phyloP scores from a whole-genome alignment of 1,140 invertebrate species.

The Chrysomallon squamiferum region DNA sequence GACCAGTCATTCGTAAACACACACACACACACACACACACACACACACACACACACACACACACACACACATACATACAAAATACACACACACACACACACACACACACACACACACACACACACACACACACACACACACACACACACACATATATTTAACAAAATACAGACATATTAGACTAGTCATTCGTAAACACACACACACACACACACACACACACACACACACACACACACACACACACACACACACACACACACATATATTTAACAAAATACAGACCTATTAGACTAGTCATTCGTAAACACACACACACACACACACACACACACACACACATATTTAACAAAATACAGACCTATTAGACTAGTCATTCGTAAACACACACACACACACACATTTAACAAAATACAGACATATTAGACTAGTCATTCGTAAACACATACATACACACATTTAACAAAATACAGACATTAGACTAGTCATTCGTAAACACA shows the following conservation, averaged over 20 bases:
- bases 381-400: no score
- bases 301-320: conserved; percentile 1
- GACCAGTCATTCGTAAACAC: neutral
- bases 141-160: conserved; percentile 6
- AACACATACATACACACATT: no score
- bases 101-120: conserved; percentile 5
- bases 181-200: conserved; percentile 1
- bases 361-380: neutral
- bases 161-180: neutral
- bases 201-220: conserved; percentile 15
- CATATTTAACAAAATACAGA: neutral
- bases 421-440: no score
- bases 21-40: conserved; percentile 10
- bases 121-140: conserved; percentile 7
- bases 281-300: neutral
- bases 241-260: conserved; percentile 10
- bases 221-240: conserved; percentile 20
- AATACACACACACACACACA: neutral
- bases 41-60: conserved; percentile 13
- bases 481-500: no score
- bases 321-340: conserved; percentile 10
- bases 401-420: no score
- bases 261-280: neutral
- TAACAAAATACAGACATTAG: no score
- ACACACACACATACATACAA: conserved; percentile 7